Conservation (phyloP, 2,797 vertebrate genomes). For the Rhinichthys osculus region DNA sequence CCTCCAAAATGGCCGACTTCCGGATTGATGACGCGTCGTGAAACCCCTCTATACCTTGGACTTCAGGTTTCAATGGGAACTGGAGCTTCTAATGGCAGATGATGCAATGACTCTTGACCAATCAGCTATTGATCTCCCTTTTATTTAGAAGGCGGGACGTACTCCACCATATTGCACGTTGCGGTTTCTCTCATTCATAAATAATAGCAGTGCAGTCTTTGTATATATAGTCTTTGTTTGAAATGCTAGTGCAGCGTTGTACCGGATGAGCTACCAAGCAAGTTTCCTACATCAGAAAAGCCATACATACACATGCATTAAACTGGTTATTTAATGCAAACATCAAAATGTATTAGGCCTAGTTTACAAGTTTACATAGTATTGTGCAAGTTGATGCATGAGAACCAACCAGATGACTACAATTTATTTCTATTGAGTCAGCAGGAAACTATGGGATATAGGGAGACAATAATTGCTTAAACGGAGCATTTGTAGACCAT, state of each 20-base stretch:
- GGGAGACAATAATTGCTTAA: slow-evolving; percentile 6
- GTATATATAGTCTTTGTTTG: neutral
- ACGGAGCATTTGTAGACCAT: slow-evolving; percentile 11
- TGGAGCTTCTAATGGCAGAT: neutral
- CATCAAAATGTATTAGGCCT: neutral
- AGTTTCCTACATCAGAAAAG: neutral
- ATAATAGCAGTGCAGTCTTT: neutral
- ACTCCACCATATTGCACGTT: neutral
- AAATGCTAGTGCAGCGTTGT: neutral
- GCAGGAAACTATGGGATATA: neutral
- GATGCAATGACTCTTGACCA: neutral
- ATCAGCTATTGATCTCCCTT: neutral
- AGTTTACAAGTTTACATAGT: neutral
- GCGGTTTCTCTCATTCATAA: neutral
- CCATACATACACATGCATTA: no score
- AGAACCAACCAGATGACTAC: neutral
- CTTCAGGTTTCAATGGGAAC: neutral
- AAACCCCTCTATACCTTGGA: no score
- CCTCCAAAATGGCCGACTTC: no score
- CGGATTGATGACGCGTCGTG: no score
- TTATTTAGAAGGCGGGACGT: neutral
- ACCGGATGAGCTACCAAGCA: neutral
- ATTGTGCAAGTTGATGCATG: neutral
- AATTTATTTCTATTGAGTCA: slow-evolving; percentile 15
- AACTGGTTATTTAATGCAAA: neutral